Evolutionary conservation across 2,888 invertebrate genomes (phyloP), one percentile per base, ranked within the genome.

Genomic region (Drosophila planitibia): DNA sequence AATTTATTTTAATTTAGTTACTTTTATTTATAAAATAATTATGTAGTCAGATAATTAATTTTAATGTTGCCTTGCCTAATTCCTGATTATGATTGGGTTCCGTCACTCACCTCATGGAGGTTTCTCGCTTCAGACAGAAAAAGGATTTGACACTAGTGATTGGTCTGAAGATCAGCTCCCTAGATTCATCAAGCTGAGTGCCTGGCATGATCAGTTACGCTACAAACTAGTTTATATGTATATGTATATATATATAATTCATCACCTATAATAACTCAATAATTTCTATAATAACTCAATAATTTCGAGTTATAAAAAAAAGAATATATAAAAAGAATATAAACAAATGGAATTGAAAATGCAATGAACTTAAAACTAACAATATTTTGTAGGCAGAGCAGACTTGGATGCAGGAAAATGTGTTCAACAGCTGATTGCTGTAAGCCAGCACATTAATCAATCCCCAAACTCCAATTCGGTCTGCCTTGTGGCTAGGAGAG

Each of bases 401-500:
- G 9, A 53, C 53, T 62, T 53, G n/a, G 59, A 58, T 35, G 33
- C 22, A 16, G 12, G 9, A 16, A 41, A n/a, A 39, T 57, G n/a
- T 16, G 30, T 16, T 57, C 55, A 28, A 28, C 28, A 39, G 37
- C 28, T 57, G 37, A 39, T 28, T 52, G 52, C 19, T 55, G 25
- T 25, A 37, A 6, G 35, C 7, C 55, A 37, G 19, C 19, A 55
- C 54, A 55, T 55, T 39, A 39, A 39, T 39, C 37, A 37, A 28
- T 22, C n/a, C 47, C n/a, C 28, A 14, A 12, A 32, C 16, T 30
- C 33, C 19, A 22, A 4, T 35, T 22, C 6, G 22, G 60, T 3
- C 35, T 64, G 51, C n/a, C 14, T 71, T 60, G 35, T 3, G 39
- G 62, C 32, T 37, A 4, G 25, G 19, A 28, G 54, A 47, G 44